A percentile compares a stretch with the other conserved stretches of the same genome.
Evolutionary conservation across 1,140 invertebrate genomes (phyloP).

Genomic region (Procambarus clarkii): DNA sequence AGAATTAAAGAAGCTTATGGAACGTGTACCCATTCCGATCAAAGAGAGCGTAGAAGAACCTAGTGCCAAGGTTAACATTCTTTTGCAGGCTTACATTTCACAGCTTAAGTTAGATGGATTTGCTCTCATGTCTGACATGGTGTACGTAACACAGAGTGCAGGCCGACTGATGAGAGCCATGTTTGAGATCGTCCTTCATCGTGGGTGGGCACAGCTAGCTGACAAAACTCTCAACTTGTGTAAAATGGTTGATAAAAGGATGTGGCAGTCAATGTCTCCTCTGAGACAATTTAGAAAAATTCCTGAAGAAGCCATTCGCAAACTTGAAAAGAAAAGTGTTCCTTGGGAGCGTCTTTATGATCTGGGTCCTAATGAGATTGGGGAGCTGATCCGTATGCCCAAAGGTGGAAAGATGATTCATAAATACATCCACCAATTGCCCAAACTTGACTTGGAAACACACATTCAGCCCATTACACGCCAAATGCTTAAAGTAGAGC

Average conservation of each 20-base stretch:
- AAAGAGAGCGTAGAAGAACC: slow-evolving; percentile 99
- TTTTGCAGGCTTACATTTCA: slow-evolving; percentile 98
- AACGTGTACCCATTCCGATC: slow-evolving; percentile 98
- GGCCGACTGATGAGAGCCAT: slow-evolving; percentile 96
- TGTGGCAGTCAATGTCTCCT: slow-evolving; percentile 99
- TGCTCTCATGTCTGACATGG: slow-evolving; percentile 99
- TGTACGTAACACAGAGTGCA: slow-evolving; percentile 98
- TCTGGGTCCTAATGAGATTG: slow-evolving; percentile 97
- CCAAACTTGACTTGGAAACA: slow-evolving; percentile 94
- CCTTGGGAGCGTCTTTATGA: slow-evolving; percentile 95
- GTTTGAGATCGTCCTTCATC: slow-evolving; percentile 93
- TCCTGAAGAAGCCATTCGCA: slow-evolving; percentile 97
- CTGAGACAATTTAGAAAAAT: slow-evolving; percentile 98
- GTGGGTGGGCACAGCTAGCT: slow-evolving; percentile 98
- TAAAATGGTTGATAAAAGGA: slow-evolving; percentile 98
- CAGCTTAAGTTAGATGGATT: slow-evolving; percentile 99
- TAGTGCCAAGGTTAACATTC: slow-evolving; percentile 96
- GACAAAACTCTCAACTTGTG: slow-evolving; percentile 96
- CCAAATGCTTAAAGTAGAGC: slow-evolving; percentile 84
- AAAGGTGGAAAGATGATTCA: slow-evolving; percentile 98
- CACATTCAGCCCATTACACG: slow-evolving; percentile 98
- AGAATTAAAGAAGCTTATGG: slow-evolving; percentile 97
- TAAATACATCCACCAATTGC: slow-evolving; percentile 98
- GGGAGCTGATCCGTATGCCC: slow-evolving; percentile 95
- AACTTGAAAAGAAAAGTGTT: slow-evolving; percentile 98